These are phyloP conservation scores for Aldrovandia affinis DNA, from an alignment of 2,797 vertebrate species.

Conservation along the genomic window DNA sequence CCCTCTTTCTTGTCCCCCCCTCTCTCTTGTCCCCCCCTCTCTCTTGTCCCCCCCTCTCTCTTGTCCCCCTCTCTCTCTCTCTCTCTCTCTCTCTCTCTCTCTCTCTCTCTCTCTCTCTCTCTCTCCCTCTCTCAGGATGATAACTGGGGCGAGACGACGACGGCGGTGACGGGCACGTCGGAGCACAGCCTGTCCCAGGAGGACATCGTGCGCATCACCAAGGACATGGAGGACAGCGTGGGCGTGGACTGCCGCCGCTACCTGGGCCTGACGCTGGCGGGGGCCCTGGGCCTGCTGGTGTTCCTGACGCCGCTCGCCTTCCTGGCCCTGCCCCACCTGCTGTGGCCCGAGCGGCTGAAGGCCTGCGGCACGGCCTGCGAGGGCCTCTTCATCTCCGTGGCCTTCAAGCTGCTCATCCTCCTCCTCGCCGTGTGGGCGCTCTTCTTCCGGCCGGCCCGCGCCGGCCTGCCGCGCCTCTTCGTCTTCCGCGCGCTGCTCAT, in stretches of 20 bases:
- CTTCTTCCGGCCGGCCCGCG: constrained; percentile 83
- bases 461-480: constrained; percentile 84
- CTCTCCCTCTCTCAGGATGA: constrained; percentile 81
- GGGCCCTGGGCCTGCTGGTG: constrained; percentile 82
- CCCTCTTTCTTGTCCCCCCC: not conserved
- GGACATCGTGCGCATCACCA: constrained; percentile 89
- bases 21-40: not conserved
- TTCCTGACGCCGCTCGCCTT: constrained; percentile 90
- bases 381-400: constrained; percentile 93
- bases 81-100: not conserved
- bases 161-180: constrained; percentile 93
- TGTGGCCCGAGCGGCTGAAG: constrained; percentile 89
- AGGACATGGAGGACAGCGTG: constrained; percentile 82
- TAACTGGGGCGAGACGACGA: constrained; percentile 98
- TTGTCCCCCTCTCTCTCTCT: not conserved
- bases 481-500: constrained; percentile 88
- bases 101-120: not conserved
- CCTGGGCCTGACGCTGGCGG: constrained; percentile 79
- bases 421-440: constrained; percentile 92
- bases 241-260: constrained; percentile 85
- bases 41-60: not conserved
- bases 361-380: constrained; percentile 90
- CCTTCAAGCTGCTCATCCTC: constrained; percentile 95
- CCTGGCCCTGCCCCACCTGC: constrained; percentile 84
- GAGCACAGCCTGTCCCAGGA: constrained; percentile 95